These are phyloP conservation scores for Piaya cayana DNA, from an alignment of 2,113 vertebrate species.

Conservation along the genomic window DNA sequence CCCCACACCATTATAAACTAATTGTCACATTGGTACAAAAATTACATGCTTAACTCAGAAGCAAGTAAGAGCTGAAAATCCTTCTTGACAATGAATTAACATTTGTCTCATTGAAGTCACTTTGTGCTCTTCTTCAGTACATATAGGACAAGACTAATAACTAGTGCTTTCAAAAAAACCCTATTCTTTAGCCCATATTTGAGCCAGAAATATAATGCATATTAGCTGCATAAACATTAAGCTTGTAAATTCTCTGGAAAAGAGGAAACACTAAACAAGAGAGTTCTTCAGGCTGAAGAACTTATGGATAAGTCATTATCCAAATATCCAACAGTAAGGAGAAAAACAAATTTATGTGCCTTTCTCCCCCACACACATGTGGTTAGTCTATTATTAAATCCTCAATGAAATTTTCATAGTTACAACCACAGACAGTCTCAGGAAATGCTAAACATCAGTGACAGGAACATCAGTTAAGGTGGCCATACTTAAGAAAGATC, in stretches of 20 bases:
- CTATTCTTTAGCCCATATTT: background rate
- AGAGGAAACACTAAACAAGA: background rate
- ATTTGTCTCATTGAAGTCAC: background rate
- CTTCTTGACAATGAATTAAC: background rate
- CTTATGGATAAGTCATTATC: background rate
- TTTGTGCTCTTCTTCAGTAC: background rate
- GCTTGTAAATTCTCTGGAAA: background rate
- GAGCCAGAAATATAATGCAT: background rate
- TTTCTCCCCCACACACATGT: background rate
- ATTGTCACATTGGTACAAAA: background rate
- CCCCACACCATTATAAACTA: background rate
- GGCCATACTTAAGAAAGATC: background rate
- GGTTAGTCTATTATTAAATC: constrained; percentile 32
- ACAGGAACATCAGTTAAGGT: background rate
- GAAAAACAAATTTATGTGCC: background rate
- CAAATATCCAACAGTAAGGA: background rate
- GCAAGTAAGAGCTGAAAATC: background rate
- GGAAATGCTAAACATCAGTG: constrained; percentile 7
- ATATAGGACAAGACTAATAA: background rate
- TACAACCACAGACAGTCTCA: background rate
- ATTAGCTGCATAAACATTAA: background rate
- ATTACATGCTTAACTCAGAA: background rate
- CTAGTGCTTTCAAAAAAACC: background rate
- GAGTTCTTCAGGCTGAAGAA: background rate
- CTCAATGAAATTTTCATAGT: constrained; percentile 33